Base-by-base conservation (phyloP, 2,113 vertebrate species). In the Cyprinodon brontotheroides region DNA sequence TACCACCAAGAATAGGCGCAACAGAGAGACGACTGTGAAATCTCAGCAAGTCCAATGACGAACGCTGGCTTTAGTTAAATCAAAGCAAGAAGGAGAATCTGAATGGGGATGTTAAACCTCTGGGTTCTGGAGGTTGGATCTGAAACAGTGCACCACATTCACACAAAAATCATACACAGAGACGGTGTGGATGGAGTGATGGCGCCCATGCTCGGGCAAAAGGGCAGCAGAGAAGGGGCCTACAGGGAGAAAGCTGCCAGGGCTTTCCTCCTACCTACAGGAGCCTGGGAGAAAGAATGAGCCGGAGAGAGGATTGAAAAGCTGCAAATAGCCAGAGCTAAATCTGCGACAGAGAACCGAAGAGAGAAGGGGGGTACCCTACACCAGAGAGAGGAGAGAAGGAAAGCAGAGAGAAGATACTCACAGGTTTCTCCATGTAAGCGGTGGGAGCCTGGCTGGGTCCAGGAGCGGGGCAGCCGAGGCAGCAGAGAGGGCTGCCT, bases 341-440 rank as follows among this genome's bases (percentile, higher is more conserved):
- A 87, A 90, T 86, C 85, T 90, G 86, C 85, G 86, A 79, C 82
- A 87, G 73, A 88, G 81, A 78, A 77, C 62, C 38, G 20, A 47
- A 77, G 74, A 73, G 57, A 69, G 48, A 43, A 68, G 81, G 68
- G 72, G 65, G 84, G 67, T 80, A 84, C 71, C 77, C 63, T 84
- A 87, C 29, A 87, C 39, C 78, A 72, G 75, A 74, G 72, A 84
- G 17, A 45, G 61, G 81, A 78, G 22, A 62, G 68, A 76, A 80
- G 37, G 72, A 62, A 65, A 71, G 60, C 48, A 74, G 66, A 79
- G 83, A 67, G 77, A 73, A 86, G 91, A 87, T 92, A 99, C 97
- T 99, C 96, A 99, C 97, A 82, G 95, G 90, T 91, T 94, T 94
- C 85, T 97, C 94, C 96, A 97, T 94, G 90, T 95, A 94, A 91